Evolutionary conservation across 2,888 invertebrate genomes (phyloP).

Genomic region (Thumatha senex): DNA sequence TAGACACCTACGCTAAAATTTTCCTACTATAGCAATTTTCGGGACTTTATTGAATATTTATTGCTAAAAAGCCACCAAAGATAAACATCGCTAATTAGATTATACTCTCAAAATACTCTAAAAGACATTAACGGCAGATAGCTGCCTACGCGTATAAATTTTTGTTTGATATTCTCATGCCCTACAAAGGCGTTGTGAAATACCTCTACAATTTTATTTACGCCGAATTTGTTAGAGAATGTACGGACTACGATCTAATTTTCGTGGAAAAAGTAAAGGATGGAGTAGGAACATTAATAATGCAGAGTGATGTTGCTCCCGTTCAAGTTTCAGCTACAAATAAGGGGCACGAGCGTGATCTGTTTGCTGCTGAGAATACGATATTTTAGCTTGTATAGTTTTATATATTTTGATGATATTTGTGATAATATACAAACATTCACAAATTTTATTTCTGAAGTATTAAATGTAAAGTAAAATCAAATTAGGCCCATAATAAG

Average conservation of each 20-base stretch:
- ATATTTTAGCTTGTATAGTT: background rate
- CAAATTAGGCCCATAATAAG: no score
- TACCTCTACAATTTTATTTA: conserved; percentile 6
- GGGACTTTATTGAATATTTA: conserved; percentile 23
- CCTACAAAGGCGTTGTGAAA: no score
- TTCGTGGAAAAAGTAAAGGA: conserved; percentile 8
- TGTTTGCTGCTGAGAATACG: conserved; percentile 1
- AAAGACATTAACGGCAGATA: no score
- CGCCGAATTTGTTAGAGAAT: background rate
- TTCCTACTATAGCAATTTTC: conserved; percentile 15
- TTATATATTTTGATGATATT: background rate
- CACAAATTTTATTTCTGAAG: no score
- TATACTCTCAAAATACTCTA: conserved; percentile 19
- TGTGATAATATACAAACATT: no score
- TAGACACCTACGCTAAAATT: conserved; percentile 8
- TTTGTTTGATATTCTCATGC: no score
- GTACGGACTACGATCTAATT: conserved; percentile 1
- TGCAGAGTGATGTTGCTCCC: conserved; percentile 7
- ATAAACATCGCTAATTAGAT: conserved; percentile 48
- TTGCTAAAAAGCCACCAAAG: conserved; percentile 38
- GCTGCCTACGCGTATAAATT: no score
- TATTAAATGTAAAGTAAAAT: no score
- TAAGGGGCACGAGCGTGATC: conserved; percentile 1
- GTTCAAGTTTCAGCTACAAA: conserved; percentile 4
- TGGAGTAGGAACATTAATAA: conserved; percentile 11